Base-by-base conservation (phyloP, 1,140 invertebrate genomes). In the Philaenus spumarius region DNA sequence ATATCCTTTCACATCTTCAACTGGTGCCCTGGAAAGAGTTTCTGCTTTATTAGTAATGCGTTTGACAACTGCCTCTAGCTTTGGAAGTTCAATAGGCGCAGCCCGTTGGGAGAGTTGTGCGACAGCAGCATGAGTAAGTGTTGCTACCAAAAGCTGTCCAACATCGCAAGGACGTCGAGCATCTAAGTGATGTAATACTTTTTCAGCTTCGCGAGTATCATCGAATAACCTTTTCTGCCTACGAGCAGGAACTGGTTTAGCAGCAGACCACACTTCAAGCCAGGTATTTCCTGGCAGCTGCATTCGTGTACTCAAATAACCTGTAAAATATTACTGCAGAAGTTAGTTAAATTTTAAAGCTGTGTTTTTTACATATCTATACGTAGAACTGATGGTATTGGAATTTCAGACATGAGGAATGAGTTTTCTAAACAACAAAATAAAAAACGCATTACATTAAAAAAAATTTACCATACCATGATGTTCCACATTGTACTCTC, bases 161-260 rank as follows among this genome's bases (percentile, higher is more conserved):
- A 92, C 81, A 65, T 88, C 80, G n/a, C 82, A 79, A 37, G 91
- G 78, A 14, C 77, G 78, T 20, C 80, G 77, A 0, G 83, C n/a
- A 15, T 58, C 50, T 19, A 55, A 47, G 15, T 50, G 39, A 43
- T 97, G 90, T 15, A 97, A 73, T 35, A 93, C 90, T 74, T 95
- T 95, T 69, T 98, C 90, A 0, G 93, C 95, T 75, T 98, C 95
- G 48, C 87, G 83, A 0, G 93, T 95, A 66, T 98, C 95, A 72
- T 98, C 94, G 72, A 99, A 99, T 1, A 98, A 77, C 47, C 95
- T 80, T 68, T 89, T 87, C 72, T 98, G 97, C 39, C 90, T 75
- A 45, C 83, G 75, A 0, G 92, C 92, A 0, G 95, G 93, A 11
- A 97, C 85, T 0, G 94, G 83, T 61, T 87, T 82, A 0, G 94